These are phyloP conservation scores for Leptopterna dolabrata DNA, from an alignment of 2,888 invertebrate genomes.

Conservation along the genomic window DNA sequence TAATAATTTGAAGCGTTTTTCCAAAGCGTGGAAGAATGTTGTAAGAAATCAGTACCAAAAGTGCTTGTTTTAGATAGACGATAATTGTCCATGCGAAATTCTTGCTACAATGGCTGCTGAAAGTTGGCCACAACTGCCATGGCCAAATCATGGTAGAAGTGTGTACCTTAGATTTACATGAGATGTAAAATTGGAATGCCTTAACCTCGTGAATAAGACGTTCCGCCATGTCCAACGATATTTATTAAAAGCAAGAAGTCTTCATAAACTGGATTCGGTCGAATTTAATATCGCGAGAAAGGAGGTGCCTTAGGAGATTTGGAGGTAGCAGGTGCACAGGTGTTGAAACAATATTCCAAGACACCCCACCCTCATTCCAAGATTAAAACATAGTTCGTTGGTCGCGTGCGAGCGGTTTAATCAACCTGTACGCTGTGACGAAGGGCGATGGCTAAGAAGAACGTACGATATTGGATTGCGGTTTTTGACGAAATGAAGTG, in stretches of 20 bases:
- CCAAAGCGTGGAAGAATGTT: too few relatives aligned
- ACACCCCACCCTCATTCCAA: neutral
- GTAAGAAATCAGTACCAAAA: too few relatives aligned
- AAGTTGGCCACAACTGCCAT: too few relatives aligned
- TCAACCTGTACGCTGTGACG: neutral
- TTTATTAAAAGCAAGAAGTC: neutral
- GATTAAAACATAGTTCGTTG: neutral
- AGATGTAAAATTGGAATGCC: too few relatives aligned
- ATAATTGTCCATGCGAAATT: too few relatives aligned
- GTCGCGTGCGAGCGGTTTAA: neutral
- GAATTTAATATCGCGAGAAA: neutral
- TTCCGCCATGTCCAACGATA: neutral
- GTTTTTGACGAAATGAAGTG: neutral
- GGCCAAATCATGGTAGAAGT: too few relatives aligned
- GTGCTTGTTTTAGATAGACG: too few relatives aligned
- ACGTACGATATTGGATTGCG: slow-evolving; percentile 3
- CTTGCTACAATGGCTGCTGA: too few relatives aligned
- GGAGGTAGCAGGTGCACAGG: neutral
- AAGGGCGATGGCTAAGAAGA: neutral
- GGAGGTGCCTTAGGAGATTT: neutral
- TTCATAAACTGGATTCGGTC: neutral
- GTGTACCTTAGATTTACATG: too few relatives aligned
- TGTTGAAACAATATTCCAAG: slow-evolving; percentile 7
- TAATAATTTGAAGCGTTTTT: too few relatives aligned
- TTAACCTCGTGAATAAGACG: neutral